Evolutionary conservation across 2,797 vertebrate genomes (phyloP).

Genomic region (Typhlichthys eigenmanni): DNA sequence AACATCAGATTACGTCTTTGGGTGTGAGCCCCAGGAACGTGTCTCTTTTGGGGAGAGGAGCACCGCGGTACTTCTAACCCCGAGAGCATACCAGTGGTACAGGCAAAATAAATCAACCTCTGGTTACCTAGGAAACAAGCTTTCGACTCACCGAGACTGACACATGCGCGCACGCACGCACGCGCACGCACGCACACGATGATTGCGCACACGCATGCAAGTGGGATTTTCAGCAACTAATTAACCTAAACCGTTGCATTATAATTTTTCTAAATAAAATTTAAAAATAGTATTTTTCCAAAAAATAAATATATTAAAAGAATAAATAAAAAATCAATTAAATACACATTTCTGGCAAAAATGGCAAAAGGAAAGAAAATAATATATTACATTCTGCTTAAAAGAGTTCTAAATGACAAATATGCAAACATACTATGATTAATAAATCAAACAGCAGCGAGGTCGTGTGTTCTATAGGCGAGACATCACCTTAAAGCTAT

Average conservation of each 20-base stretch:
- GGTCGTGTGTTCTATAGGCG: no score
- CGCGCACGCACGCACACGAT: neutral
- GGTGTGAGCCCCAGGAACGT: conserved; percentile 14
- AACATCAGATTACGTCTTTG: neutral
- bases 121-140: conserved; percentile 82
- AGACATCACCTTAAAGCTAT: no score
- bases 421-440: no score
- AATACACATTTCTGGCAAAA: no score
- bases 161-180: neutral
- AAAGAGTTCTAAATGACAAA: no score
- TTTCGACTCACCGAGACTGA: conserved; percentile 25
- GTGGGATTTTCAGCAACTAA: conserved; percentile 7
- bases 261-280: conserved; percentile 14
- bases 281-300: no score
- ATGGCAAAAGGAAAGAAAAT: no score
- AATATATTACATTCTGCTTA: no score
- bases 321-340: no score
- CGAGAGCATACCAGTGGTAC: conserved; percentile 40
- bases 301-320: no score
- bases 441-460: no score
- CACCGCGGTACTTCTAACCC: conserved; percentile 28
- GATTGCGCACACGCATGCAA: neutral
- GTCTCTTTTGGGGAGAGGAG: neutral
- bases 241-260: conserved; percentile 17
- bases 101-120: conserved; percentile 53